Evolutionary conservation across 2,113 vertebrate species (phyloP).

Genomic region (Callorhinus ursinus): DNA sequence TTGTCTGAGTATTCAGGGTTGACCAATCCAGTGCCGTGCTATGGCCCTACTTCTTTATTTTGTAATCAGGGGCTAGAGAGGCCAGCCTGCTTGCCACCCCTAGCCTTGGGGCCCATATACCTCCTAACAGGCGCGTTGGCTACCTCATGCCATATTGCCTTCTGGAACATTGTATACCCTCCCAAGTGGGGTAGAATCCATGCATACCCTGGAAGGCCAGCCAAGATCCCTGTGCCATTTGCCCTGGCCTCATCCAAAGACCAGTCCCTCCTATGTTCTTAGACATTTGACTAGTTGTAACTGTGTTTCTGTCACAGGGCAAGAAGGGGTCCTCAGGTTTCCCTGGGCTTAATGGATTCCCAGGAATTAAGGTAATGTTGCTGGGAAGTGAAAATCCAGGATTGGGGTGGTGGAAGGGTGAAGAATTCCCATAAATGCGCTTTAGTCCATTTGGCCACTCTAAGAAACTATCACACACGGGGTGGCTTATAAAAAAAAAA

Average conservation of each 20-base stretch:
- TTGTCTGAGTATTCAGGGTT: neutral
- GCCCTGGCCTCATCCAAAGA: neutral
- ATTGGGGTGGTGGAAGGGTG: neutral
- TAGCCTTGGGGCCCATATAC: neutral
- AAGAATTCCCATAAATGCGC: neutral
- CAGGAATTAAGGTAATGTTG: slow-evolving; percentile 90
- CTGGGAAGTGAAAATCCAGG: slow-evolving; percentile 33
- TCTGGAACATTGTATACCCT: neutral
- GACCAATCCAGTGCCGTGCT: neutral
- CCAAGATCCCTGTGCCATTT: neutral
- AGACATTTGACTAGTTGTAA: slow-evolving; percentile 6
- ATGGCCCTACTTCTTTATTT: neutral
- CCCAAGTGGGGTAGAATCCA: neutral
- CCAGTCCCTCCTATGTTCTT: neutral
- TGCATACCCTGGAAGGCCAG: neutral
- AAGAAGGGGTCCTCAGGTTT: slow-evolving; percentile 85
- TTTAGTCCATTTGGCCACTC: neutral
- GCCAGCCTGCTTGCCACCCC: neutral
- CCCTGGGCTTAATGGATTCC: slow-evolving; percentile 85
- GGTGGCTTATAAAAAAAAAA: neutral
- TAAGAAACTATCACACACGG: neutral
- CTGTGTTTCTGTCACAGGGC: slow-evolving; percentile 82
- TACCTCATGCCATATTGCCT: neutral
- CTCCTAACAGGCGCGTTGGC: neutral
- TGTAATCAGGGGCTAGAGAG: neutral